Evolutionary conservation across 1,140 invertebrate species (phyloP), one percentile per base, ranked within the genome.

Genomic region (Drosophila micromelanica): DNA sequence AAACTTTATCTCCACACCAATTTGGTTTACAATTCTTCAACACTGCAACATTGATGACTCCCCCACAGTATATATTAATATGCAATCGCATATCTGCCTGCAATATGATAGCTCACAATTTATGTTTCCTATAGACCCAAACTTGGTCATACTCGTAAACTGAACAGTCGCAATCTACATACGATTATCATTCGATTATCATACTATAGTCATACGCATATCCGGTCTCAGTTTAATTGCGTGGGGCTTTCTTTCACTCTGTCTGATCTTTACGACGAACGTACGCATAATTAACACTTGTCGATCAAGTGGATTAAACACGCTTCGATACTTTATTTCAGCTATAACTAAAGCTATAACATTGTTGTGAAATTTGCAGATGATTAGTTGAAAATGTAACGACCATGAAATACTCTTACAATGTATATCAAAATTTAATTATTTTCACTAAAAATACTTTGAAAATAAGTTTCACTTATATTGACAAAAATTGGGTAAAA

Each of bases 181-280:
- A 27, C 45, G 79, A 81, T 81, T 81, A 81, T 70, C 68, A 42
- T 71, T 56, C 37, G 55, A 60, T 68, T 51, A 68, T 51, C 78
- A 76, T 80, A 76, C 56, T 96, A 93, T 98, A 99, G 93, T 99
- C 59, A 99, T 98, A 94, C 69, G 98, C 63, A 99, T 98, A 93
- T 99, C 97, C 98, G 78, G 64, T 11, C 38, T 32, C 48, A 60
- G 37, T 52, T 13, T 37, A 35, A 68, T 12, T 62, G 65, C 56
- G 65, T 69, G 65, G 65, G 65, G 57, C 46, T 57, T 42, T 40
- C 56, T 17, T 52, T 12, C 5, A 30, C 46, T 49, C 0, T 32
- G 5, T 45, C 7, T 57, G 60, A 48, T 45, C 35, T 61, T 37
- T 6, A 23, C 48, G n/a, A 12, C 35, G 56, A 61, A 75, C 57